These are phyloP conservation scores for Subanguina moxae DNA, from an alignment of 1,140 invertebrate genomes.

Conservation along the genomic window DNA sequence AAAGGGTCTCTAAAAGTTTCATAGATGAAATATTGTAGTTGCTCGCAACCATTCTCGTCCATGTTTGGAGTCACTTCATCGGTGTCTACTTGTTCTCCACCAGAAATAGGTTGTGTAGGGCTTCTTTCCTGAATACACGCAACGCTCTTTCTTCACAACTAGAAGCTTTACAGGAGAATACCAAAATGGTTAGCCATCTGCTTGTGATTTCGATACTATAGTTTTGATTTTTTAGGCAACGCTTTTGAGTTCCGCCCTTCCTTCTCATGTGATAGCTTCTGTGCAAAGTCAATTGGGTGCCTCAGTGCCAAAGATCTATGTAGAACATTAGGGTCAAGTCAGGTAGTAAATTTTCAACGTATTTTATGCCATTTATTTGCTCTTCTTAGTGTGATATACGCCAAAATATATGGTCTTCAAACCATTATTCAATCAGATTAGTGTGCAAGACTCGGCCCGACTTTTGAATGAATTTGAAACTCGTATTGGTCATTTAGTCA, in stretches of 20 bases:
- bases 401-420: constrained; percentile 47
- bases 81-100: constrained; percentile 48
- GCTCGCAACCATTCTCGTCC: constrained; percentile 18
- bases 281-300: constrained; percentile 47
- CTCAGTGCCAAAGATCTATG: constrained; percentile 45
- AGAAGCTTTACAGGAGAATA: constrained; percentile 36
- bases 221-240: constrained; percentile 35
- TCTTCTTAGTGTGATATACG: constrained; percentile 49
- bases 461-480: constrained; percentile 52
- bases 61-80: constrained; percentile 54
- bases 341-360: constrained; percentile 12
- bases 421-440: constrained; percentile 50
- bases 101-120: constrained; percentile 38
- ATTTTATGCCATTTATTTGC: constrained; percentile 4
- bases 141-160: constrained; percentile 49
- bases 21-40: no score
- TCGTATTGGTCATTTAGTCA: constrained; percentile 37
- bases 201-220: not conserved
- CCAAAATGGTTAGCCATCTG: constrained; percentile 38
- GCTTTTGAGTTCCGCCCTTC: constrained; percentile 45
- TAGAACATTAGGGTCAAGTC: constrained; percentile 48
- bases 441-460: constrained; percentile 48
- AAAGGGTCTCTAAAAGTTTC: no score
- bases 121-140: constrained; percentile 54
- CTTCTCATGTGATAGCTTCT: constrained; percentile 42